Base-by-base conservation (phyloP, 2,888 invertebrate genomes). In the Agonopterix heracliana region DNA sequence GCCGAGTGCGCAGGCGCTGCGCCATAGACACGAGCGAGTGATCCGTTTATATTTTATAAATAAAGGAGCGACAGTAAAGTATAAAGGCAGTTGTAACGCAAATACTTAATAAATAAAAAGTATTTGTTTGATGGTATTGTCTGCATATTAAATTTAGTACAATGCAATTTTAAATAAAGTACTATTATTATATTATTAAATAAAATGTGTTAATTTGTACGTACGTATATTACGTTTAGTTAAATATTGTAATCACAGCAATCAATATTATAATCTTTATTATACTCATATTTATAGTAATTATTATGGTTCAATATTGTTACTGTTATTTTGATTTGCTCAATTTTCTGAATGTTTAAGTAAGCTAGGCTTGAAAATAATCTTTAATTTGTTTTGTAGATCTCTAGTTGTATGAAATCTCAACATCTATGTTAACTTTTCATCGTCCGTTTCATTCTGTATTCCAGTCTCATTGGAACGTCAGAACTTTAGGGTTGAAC, bases 271-370 rank as follows among this genome's bases (percentile, higher is more conserved):
- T 76, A 67, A 72, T 75, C 68, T 74, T 61, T 66, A 69, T 81
- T 78, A 73, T 81, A 82, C 77, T 82, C 78, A 74, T 78, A 71
- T 75, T 63, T 76, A 77, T 74, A 72, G 66, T 78, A 78, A 72
- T 48, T 46, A 48, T 46, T 75, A 74, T 74, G 60, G 64, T 71
- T 73, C 68, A 68, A 68, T 78, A 82, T 79, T 85, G 82, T 86
- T 86, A 79, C 66, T 86, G 84, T 86, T 86, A 80, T 82, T 84
- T 80, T 87, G 61, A 86, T 87, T 87, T 88, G 88, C 88, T 88
- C 88, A 87, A 87, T 85, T 81, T 77, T 81, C 74, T 81, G 74
- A 80, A 79, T 81, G 74, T 82, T 81, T 76, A 74, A 69, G 68
- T 84, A 81, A 82, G 81, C 68, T 81, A 85, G 75, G 75, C 69